Evolutionary conservation across 1,140 invertebrate species (phyloP).

Genomic region (Tetragnatha versicolor): DNA sequence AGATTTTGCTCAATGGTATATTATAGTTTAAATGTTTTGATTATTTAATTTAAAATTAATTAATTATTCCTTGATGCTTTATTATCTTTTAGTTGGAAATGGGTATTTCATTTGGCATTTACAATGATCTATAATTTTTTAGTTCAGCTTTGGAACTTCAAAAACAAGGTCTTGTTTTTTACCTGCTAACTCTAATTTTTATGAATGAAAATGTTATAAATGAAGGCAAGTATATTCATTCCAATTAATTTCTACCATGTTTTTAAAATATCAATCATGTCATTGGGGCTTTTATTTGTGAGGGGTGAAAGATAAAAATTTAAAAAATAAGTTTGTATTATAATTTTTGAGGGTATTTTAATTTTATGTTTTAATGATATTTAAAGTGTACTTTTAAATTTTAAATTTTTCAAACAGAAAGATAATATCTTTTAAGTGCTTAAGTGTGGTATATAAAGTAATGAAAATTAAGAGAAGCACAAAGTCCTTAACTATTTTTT

Average conservation of each 20-base stretch:
- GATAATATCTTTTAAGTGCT: background rate
- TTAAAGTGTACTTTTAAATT: background rate
- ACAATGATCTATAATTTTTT: no score
- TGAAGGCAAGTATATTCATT: slow-evolving; percentile 12
- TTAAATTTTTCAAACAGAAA: background rate
- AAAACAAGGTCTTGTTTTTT: background rate
- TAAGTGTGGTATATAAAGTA: background rate
- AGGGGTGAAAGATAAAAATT: no score
- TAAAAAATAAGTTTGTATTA: no score
- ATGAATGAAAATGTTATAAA: slow-evolving; percentile 26
- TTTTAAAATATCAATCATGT: background rate
- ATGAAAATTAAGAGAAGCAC: background rate
- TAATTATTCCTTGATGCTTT: no score
- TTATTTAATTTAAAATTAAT: no score
- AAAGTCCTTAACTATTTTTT: no score
- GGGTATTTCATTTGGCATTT: no score
- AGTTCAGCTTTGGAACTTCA: background rate
- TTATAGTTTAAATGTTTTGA: background rate
- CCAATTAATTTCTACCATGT: background rate
- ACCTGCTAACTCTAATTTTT: slow-evolving; percentile 11
- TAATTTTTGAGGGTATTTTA: no score
- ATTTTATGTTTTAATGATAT: background rate
- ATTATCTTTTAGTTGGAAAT: no score
- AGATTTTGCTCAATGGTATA: slow-evolving; percentile 9
- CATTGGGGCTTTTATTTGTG: background rate